These are phyloP conservation scores for Pilophorus perplexus DNA, from an alignment of 2,888 invertebrate species.

Conservation along the genomic window DNA sequence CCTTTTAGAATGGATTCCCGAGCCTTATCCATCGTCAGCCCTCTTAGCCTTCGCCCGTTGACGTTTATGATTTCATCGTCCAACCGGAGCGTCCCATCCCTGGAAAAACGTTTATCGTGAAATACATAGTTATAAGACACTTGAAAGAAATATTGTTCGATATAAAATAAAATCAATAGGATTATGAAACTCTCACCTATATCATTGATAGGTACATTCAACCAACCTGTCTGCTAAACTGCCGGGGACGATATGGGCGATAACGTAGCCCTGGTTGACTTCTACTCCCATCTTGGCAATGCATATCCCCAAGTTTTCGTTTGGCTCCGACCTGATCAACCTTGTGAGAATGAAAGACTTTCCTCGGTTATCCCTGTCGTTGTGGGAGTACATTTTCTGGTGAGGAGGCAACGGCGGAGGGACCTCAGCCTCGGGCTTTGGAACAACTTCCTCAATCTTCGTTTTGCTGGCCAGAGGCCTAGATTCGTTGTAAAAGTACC, in stretches of 20 bases:
- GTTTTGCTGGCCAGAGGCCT: constrained; percentile 2
- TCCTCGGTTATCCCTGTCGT: constrained; percentile 30
- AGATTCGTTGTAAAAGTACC: constrained; percentile 36
- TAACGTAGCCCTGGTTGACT: constrained; percentile 64
- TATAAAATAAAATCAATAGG: not conserved
- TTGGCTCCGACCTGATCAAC: constrained; percentile 58
- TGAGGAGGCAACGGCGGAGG: constrained; percentile 47
- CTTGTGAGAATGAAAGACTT: constrained; percentile 56
- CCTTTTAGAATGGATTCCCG: constrained; percentile 64
- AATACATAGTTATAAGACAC: not conserved
- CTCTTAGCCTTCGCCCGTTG: constrained; percentile 66
- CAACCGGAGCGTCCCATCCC: constrained; percentile 64
- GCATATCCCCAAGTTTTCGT: constrained; percentile 69
- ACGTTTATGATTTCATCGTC: constrained; percentile 73
- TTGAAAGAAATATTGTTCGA: not conserved
- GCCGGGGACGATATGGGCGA: constrained; percentile 68
- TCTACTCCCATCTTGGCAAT: constrained; percentile 65
- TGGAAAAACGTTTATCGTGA: too few relatives aligned
- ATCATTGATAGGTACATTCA: not conserved
- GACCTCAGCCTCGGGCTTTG: constrained; percentile 7
- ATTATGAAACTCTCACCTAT: constrained; percentile 7
- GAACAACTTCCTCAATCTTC: constrained; percentile 8
- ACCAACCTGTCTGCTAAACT: constrained; percentile 67
- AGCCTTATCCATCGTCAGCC: constrained; percentile 65
- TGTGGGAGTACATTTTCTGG: constrained; percentile 13